Base-by-base conservation (phyloP, 2,113 vertebrate genomes). In the Reinhardtius hippoglossoides region DNA sequence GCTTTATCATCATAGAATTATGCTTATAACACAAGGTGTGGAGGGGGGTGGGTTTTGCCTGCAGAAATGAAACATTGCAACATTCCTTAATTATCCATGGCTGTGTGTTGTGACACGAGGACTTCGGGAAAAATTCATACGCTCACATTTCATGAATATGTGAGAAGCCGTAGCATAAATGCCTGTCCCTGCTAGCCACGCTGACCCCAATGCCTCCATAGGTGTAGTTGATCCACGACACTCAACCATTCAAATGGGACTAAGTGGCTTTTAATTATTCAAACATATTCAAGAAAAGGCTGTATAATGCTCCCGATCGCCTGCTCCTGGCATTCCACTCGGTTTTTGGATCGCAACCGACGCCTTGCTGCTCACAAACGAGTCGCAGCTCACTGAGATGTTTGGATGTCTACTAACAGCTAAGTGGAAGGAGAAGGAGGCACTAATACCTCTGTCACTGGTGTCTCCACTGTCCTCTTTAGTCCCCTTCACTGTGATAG, bases 1-100 rank as follows among this genome's bases (percentile, higher is more conserved):
- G 92, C 92, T 92, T 93, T 91, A 93, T 92, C 83, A 89, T 92
- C 84, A 89, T 90, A 83, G 81, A 92, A 93, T 92, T 91, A 93
- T 81, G 84, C 85, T 91, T 90, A 93, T 92, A 87, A 92, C 83
- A 91, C 84, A 90, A 93, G 91, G 91, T 92, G 88, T 85, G 78
- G 76, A 77, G 69, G 80, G 72, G 71, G 75, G 10, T 58, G 74
- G 71, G 67, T 90, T 91, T 89, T 58, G 91, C 93, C 92, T 87
- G 82, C 80, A 93, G 92, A 89, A 92, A 91, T 89, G 88, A 86
- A 91, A 81, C 76, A 74, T 79, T 83, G 88, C 75, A 55, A 92
- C 81, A 73, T 64, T 81, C 86, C 76, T 90, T 93, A 93, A 93
- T 93, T 92, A 92, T 82, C 87, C 74, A 54, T 56, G 55, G 69